A percentile compares a stretch with the other conserved stretches of the same genome.
Conservation (phyloP, 2,113 vertebrate genomes). For the Hypocryptadius cinnamomeus region DNA sequence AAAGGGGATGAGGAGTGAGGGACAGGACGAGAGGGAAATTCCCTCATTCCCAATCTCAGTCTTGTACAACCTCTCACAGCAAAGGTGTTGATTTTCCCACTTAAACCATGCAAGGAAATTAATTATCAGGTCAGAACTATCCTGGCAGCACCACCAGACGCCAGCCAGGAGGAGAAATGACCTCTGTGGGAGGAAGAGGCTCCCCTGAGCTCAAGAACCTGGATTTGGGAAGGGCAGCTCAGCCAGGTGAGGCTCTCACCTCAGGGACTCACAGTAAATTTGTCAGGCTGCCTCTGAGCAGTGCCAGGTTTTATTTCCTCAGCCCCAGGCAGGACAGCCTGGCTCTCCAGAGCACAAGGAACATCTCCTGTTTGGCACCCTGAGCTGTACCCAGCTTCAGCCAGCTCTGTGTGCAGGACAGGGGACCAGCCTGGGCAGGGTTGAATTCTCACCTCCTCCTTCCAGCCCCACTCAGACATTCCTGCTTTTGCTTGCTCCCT, state of each 20-base stretch:
- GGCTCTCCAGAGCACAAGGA: not conserved
- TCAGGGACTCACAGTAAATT: fast-evolving
- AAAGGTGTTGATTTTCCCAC: fast-evolving
- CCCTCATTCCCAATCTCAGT: not conserved
- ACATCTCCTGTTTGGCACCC: not conserved
- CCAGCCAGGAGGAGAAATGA: not conserved
- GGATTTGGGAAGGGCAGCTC: not conserved
- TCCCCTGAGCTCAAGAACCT: not conserved
- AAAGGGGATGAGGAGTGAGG: not conserved
- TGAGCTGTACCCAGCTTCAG: not conserved
- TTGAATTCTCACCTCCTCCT: not conserved
- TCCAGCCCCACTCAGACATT: not conserved
- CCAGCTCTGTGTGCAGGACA: not conserved
- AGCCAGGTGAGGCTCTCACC: not conserved
- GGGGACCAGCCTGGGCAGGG: not conserved
- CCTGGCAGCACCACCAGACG: not conserved
- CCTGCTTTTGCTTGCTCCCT: not conserved
- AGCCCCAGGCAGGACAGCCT: not conserved
- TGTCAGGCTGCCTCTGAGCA: not conserved
- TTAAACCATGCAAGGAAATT: not conserved
- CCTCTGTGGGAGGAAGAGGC: not conserved
- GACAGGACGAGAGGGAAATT: not conserved
- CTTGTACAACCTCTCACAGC: not conserved
- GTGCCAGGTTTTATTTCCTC: not conserved
- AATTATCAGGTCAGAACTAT: not conserved